Percentiles rank a stretch among this genome's conserved stretches.
These are phyloP conservation scores for Eurytemora carolleeae DNA, from an alignment of 1,140 invertebrate genomes.

Conservation along the genomic window DNA sequence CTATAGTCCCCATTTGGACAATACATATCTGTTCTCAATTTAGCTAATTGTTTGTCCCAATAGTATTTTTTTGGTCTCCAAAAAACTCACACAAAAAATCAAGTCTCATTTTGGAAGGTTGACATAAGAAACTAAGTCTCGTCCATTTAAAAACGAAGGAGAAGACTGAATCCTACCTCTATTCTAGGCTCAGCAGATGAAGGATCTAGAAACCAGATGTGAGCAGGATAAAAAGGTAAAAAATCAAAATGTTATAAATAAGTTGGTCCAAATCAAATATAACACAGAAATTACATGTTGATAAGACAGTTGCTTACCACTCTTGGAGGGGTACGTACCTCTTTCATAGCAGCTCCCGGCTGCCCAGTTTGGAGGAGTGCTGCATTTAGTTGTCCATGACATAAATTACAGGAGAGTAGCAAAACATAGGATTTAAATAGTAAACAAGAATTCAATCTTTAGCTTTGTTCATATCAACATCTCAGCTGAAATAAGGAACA, in stretches of 20 bases:
- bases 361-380: background rate
- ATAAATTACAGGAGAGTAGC: too few relatives aligned
- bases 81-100: background rate
- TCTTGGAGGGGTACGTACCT: too few relatives aligned
- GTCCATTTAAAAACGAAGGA: too few relatives aligned
- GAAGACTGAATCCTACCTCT: too few relatives aligned
- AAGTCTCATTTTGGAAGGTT: background rate
- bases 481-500: too few relatives aligned
- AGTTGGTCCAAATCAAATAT: background rate
- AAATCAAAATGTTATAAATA: background rate
- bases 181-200: constrained; percentile 49
- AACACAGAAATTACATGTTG: too few relatives aligned
- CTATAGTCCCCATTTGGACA: background rate
- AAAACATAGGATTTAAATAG: too few relatives aligned
- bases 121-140: too few relatives aligned
- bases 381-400: background rate
- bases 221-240: constrained; percentile 34
- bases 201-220: constrained; percentile 68
- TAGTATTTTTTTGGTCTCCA: background rate
- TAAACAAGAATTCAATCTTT: too few relatives aligned
- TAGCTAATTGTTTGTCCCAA: background rate
- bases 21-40: background rate
- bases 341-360: background rate
- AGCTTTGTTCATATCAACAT: too few relatives aligned
- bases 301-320: too few relatives aligned